Evolutionary conservation across 1,140 invertebrate species (phyloP), one percentile per base, ranked within the genome.

Genomic region (Drosophila sturtevanti): DNA sequence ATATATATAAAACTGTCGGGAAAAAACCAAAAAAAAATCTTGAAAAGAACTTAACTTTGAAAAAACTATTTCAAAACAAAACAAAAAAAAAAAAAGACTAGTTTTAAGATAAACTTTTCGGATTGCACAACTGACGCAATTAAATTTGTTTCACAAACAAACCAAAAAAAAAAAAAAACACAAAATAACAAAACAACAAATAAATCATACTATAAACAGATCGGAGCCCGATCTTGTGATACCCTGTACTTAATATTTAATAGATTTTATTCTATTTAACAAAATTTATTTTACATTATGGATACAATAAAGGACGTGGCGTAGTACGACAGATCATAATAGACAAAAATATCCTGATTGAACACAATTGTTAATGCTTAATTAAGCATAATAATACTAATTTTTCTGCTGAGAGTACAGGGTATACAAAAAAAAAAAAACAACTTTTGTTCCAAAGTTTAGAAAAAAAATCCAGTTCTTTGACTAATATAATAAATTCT

Each of bases 1-100:
- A 21, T 31, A 55, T 55, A 55, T 55, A 55, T 31, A 34, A 55
- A 55, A 55, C 24, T 55, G 27, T n/a, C 52, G 27, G 34, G 10
- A 14, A 16, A 3, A 31, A 34, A 24, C 48, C 22, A 21, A 52
- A 21, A 24, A 4, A 1, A 52, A 27, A 54, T 27, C 22, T 24
- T 22, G 14, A 0, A 11, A 35, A 14, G 9, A 34, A 56, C 22
- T 56, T 31, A 35, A 7, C 14, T n/a, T 31, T 34, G 7, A 48
- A 18, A 14, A 48, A 11, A 18, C n/a, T n/a, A n/a, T n/a, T n/a
- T n/a, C n/a, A n/a, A n/a, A n/a, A n/a, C n/a, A n/a, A n/a, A n/a
- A n/a, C n/a, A n/a, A n/a, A 48, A 18, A 14, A 48, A 11, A 18
- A 31, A 31, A 12, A n/a, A 16, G 27, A 34, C 27, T 16, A 34